Conservation (phyloP, 2,888 invertebrate species). For the Candidula unifasciata region DNA sequence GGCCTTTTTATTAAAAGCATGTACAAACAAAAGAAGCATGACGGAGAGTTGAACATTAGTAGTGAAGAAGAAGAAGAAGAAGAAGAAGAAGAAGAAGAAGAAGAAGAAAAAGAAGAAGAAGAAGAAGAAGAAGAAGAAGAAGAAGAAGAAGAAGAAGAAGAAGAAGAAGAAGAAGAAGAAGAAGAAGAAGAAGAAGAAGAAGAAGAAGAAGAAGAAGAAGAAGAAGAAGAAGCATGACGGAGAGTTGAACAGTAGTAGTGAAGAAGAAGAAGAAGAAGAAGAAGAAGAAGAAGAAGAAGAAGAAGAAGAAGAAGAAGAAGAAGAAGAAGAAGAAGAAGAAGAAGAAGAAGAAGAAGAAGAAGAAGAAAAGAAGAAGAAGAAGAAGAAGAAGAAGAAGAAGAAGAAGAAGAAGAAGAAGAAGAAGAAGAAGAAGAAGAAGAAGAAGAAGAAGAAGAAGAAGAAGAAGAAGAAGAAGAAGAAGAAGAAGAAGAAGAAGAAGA, state of each 20-base stretch:
- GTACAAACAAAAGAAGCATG: not conserved
- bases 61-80: not conserved
- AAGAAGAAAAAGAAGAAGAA: not conserved
- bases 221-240: not conserved
- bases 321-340: not conserved
- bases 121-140: not conserved
- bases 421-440: too few relatives aligned
- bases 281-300: not conserved
- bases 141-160: not conserved
- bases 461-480: not conserved
- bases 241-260: too few relatives aligned
- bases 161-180: not conserved
- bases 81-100: not conserved
- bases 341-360: conserved; percentile 21
- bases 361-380: conserved; percentile 21
- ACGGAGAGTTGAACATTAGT: not conserved
- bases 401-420: not conserved
- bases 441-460: not conserved
- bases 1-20: too few relatives aligned
- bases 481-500: not conserved
- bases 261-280: not conserved
- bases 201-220: not conserved
- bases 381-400: conserved; percentile 21
- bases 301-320: not conserved
- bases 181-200: conserved; percentile 8